Base-by-base conservation (phyloP, 2,888 invertebrate genomes). In the Acanthosoma haemorrhoidale region DNA sequence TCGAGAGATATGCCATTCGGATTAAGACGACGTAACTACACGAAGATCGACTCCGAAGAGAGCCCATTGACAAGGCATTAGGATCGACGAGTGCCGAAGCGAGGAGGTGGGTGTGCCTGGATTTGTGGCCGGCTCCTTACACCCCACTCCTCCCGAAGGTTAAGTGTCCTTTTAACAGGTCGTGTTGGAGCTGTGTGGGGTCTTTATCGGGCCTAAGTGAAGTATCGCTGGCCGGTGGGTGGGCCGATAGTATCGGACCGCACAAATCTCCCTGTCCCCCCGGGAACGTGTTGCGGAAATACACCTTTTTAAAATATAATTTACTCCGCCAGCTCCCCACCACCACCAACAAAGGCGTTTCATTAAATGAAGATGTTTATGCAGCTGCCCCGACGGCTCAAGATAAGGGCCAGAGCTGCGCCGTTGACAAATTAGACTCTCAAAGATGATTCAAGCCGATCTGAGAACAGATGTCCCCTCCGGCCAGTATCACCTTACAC, bases 201-300 rank as follows among this genome's bases (percentile, higher is more conserved):
- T 71, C 71, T 71, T 69, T 71, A 71, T 71, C 71, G 59, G 67
- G 38, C 64, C 69, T 63, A 60, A 70, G 70, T 72, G 72, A 72
- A 70, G 67, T 72, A 72, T 72, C 72, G 67, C 57, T 15, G 41
- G 21, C 15, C n/a, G n/a, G n/a, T 64, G 64, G 64, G 64, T 39
- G 41, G 64, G 21, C 64, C 63, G 61, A 61, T 61, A 18, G 15
- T 38, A 61, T 61, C 61, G 13, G 11, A 2, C 5, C 16, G 34
- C 36, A 61, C 61, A 61, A 61, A 61, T 61, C 61, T 61, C 34
- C 61, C 61, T 36, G 34, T 36, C 61, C 13, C 32, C 61, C 34
- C 16, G n/a, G n/a, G 41, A n/a, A n/a, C n/a, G 8, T 16, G 51
- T 58, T 11, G 66, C 41, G 43, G 51, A 66, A 66, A 41, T 43